Conservation (phyloP, 2,888 invertebrate species). For the Phasia obesa region DNA sequence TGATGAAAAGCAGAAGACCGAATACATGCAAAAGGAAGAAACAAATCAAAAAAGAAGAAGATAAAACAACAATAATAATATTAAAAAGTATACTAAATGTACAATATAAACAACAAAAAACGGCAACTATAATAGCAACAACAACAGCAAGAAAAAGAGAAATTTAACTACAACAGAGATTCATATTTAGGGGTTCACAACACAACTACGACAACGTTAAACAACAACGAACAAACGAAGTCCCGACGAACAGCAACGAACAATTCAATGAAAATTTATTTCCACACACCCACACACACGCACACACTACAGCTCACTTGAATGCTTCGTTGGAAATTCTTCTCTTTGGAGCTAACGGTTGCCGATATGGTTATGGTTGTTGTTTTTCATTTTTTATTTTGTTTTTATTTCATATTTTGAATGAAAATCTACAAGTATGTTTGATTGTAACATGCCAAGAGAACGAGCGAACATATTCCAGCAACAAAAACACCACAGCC, state of each 20-base stretch:
- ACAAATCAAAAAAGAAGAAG: conserved; percentile 38
- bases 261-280: conserved; percentile 41
- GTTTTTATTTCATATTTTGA: conserved; percentile 33
- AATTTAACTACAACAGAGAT: conserved; percentile 50
- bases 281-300: too few species aligned
- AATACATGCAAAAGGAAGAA: conserved; percentile 61
- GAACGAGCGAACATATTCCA: conserved; percentile 42
- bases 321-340: conserved; percentile 26
- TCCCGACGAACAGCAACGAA: conserved; percentile 40
- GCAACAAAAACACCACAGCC: conserved; percentile 28
- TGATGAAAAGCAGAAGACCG: conserved; percentile 48
- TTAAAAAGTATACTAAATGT: conserved; percentile 59
- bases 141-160: conserved; percentile 14
- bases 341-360: conserved; percentile 7
- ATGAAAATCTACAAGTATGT: conserved; percentile 64
- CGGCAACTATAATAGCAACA: conserved; percentile 46
- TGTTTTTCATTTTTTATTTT: conserved; percentile 16
- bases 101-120: conserved; percentile 56
- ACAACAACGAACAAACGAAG: conserved; percentile 41
- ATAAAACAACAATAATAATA: conserved; percentile 57
- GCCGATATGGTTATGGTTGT: conserved; percentile 2
- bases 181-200: conserved; percentile 65
- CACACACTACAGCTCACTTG: conserved; percentile 26
- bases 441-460: conserved; percentile 55
- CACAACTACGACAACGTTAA: conserved; percentile 44